Evolutionary conservation across 2,888 invertebrate species (phyloP), one percentile per base, ranked within the genome.

Genomic region (Eudasyphora cyanicolor): DNA sequence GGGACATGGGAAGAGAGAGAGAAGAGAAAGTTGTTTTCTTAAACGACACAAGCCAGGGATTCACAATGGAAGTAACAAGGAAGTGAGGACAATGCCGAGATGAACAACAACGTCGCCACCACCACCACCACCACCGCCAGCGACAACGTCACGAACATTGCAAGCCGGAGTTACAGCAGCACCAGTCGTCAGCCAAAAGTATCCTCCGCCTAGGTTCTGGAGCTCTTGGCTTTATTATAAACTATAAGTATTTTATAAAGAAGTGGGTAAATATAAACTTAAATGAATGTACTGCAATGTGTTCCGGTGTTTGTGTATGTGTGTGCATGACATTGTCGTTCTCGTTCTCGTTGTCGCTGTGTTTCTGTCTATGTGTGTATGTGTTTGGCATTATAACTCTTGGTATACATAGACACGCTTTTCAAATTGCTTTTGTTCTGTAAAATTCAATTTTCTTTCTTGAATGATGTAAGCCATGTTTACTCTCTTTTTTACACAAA

Each of bases 391-490:
- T 64, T 83, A 83, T 80, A 80, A 67, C 49, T 81, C 60, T 77
- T 76, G 78, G 75, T 84, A 73, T 29, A 81, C 78, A 79, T 73
- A 84, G 84, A 84, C 84, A 84, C 78, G 84, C 84, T 84, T 80
- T 83, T 80, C 74, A 83, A 83, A 83, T 80, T 80, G 83, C 86
- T 85, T 87, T 89, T 89, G 87, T 88, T 88, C 86, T 89, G 87
- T 89, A 89, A 89, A 90, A 89, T 89, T 89, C 88, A 90, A 89
- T 89, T 90, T 90, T 88, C 85, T 82, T 86, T 85, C 86, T 81
- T 87, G 87, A 86, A 86, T 87, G 86, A 87, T 87, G 88, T 87
- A 86, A 88, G 86, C 86, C 86, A 86, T 89, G 89, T 86, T 88
- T 88, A 85, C 85, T 76, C 83, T 80, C 79, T 67, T 71, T 73